These are phyloP conservation scores for Folsomia manolachei DNA, from an alignment of 2,888 invertebrate genomes.

Conservation along the genomic window DNA sequence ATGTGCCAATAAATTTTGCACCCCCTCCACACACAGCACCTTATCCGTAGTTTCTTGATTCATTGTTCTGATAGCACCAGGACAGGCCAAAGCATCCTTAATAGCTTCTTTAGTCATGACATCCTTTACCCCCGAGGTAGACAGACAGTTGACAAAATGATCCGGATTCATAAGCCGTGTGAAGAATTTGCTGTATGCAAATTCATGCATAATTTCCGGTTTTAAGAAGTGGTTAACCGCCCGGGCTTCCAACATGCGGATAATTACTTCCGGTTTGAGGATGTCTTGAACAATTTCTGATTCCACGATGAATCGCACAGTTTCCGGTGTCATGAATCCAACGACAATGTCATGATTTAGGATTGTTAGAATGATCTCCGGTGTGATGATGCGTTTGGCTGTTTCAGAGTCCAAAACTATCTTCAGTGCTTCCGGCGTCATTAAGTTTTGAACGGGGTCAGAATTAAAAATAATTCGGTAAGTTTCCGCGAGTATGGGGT, in stretches of 20 bases:
- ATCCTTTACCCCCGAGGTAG: background rate
- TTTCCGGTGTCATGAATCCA: slow-evolving; percentile 17
- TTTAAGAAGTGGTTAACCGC: background rate
- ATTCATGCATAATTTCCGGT: slow-evolving; percentile 17
- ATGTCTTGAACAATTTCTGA: slow-evolving; percentile 4
- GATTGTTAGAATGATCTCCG: background rate
- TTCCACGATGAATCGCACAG: slow-evolving; percentile 12
- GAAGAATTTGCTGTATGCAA: slow-evolving; percentile 6
- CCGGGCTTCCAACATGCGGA: background rate
- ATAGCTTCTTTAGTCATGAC: slow-evolving; percentile 18
- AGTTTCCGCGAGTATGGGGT: slow-evolving; percentile 20
- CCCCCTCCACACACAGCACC: background rate
- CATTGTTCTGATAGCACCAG: slow-evolving; percentile 8
- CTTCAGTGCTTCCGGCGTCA: slow-evolving; percentile 21
- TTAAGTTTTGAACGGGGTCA: slow-evolving; percentile 19
- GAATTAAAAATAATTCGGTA: slow-evolving; percentile 15
- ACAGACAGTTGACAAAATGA: background rate
- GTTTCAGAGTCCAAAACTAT: slow-evolving; percentile 9
- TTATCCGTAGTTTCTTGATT: background rate
- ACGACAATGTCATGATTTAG: slow-evolving; percentile 10
- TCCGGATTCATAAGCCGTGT: slow-evolving; percentile 12
- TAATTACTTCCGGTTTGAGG: background rate
- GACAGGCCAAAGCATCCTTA: slow-evolving; percentile 9
- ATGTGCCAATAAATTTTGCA: background rate
- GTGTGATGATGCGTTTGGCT: slow-evolving; percentile 11